phyloP scores from a whole-genome alignment of 30 jellyfish, hydroid and myxozoan species.

The Rhopilema esculentum region DNA sequence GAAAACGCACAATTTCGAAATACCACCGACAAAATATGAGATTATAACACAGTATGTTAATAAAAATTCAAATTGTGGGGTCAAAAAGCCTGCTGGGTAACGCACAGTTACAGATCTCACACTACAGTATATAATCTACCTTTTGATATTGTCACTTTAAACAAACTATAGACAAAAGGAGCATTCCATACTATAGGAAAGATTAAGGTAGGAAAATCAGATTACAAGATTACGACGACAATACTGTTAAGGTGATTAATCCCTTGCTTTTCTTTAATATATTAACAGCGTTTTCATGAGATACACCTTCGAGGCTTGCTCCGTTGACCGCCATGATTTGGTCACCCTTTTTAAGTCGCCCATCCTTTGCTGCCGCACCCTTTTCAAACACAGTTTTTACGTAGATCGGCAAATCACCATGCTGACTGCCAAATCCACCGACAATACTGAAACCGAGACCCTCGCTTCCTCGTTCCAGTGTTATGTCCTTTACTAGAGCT shows the following conservation, averaged over 20 bases:
- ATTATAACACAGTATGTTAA: too few species aligned
- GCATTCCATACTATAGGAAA: neutral
- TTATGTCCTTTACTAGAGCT: constrained; percentile 74
- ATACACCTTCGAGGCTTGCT: constrained; percentile 81
- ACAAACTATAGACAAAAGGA: neutral
- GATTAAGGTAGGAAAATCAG: neutral
- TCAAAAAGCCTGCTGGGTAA: neutral
- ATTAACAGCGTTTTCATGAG: constrained; percentile 94
- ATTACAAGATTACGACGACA: constrained; percentile 60
- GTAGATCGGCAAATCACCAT: constrained; percentile 94
- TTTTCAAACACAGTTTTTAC: constrained; percentile 92
- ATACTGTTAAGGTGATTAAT: constrained; percentile 78
- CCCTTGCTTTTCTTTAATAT: constrained; percentile 93
- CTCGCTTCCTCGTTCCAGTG: constrained; percentile 93
- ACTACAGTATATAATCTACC: neutral
- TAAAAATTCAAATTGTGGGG: neutral
- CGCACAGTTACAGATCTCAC: neutral
- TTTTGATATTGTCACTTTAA: neutral
- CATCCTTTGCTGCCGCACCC: constrained; percentile 98
- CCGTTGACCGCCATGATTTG: constrained; percentile 95
- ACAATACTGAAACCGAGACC: constrained; percentile 98
- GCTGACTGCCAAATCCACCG: constrained; percentile 98
- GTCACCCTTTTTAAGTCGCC: constrained; percentile 91
- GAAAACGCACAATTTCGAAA: too few species aligned
- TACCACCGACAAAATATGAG: too few species aligned